These are phyloP conservation scores for Calidris pygmaea DNA, from an alignment of 2,113 vertebrate species.

Conservation along the genomic window DNA sequence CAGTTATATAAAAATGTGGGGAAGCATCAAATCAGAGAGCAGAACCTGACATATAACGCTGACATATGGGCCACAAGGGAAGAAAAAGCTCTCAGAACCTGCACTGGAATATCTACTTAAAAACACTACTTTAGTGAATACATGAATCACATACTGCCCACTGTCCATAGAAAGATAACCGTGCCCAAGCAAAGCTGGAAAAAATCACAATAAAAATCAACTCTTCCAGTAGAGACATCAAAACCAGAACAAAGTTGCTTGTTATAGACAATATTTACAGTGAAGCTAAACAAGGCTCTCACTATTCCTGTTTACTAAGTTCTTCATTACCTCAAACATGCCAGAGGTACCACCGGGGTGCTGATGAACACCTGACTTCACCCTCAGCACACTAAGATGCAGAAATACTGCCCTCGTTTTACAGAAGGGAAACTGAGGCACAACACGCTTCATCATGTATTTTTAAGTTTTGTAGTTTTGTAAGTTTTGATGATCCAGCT, in stretches of 20 bases:
- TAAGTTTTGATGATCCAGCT: neutral
- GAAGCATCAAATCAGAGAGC: neutral
- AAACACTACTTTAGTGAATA: neutral
- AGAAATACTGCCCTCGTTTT: neutral
- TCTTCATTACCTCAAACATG: neutral
- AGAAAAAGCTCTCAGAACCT: neutral
- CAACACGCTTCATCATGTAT: accelerated
- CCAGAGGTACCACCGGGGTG: neutral
- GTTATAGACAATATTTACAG: neutral
- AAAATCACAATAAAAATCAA: neutral
- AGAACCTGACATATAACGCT: neutral
- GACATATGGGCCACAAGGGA: neutral
- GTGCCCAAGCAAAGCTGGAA: neutral
- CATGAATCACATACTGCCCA: neutral
- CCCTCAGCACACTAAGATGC: accelerated
- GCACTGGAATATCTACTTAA: neutral
- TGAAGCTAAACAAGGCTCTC: neutral
- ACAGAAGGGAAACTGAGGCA: neutral
- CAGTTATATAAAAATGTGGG: neutral
- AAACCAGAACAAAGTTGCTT: neutral
- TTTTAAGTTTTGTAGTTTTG: neutral
- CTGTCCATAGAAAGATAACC: neutral
- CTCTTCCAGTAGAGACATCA: neutral
- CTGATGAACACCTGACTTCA: neutral
- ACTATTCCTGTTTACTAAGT: neutral